Percentiles rank a stretch among this genome's conserved stretches.
These are phyloP conservation scores for Cebus imitator DNA, from an alignment of 2,113 vertebrate genomes.

Conservation along the genomic window DNA sequence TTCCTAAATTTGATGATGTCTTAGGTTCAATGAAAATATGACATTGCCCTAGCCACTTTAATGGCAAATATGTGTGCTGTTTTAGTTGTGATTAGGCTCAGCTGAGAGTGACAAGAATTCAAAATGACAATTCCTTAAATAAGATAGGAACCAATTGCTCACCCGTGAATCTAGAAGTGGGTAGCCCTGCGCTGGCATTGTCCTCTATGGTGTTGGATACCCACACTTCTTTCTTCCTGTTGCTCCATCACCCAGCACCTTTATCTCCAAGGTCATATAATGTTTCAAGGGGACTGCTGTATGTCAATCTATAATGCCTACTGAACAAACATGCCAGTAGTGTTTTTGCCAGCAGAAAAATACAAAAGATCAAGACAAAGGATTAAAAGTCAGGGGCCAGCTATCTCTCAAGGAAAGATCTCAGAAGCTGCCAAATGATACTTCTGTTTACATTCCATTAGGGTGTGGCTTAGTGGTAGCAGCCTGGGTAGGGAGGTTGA, in stretches of 20 bases:
- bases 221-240: background rate
- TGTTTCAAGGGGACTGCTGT: background rate
- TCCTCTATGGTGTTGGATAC: background rate
- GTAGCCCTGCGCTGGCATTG: background rate
- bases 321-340: too few species aligned
- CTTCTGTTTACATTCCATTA: background rate
- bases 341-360: background rate
- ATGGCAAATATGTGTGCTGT: background rate
- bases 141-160: background rate
- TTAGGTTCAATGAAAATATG: background rate
- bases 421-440: background rate
- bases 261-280: background rate
- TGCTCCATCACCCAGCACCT: background rate
- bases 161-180: background rate
- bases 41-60: background rate
- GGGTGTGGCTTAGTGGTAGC: background rate
- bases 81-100: background rate
- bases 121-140: background rate
- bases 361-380: background rate
- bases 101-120: background rate
- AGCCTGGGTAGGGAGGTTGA: background rate
- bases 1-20: background rate
- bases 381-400: background rate
- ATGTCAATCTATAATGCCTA: background rate
- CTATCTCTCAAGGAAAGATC: background rate